These are phyloP conservation scores for Antheraea mylitta DNA, from an alignment of 1,140 invertebrate genomes.

Conservation along the genomic window DNA sequence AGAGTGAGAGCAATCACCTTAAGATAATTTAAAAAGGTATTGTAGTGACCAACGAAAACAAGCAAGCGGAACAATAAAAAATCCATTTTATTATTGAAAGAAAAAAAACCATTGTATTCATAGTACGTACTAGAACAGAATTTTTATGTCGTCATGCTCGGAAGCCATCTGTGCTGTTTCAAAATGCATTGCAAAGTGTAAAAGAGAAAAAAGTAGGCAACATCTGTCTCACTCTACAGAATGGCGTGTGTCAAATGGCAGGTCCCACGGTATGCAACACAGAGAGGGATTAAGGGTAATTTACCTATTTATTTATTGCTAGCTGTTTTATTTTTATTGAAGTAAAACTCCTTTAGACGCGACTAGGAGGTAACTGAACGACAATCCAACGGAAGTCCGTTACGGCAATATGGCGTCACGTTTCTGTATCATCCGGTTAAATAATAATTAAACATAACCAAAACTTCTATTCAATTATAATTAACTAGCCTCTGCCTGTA, in stretches of 20 bases:
- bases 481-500: too few species aligned
- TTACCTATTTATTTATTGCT: too few species aligned
- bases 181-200: conserved; percentile 8
- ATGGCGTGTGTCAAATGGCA: conserved; percentile 63
- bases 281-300: conserved; percentile 29
- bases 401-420: too few species aligned
- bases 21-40: neutral
- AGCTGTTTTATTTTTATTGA: too few species aligned
- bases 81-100: neutral
- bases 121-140: neutral
- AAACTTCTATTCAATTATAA: too few species aligned
- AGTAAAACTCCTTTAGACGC: too few species aligned
- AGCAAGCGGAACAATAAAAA: neutral
- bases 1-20: neutral
- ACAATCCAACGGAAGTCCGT: too few species aligned
- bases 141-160: neutral
- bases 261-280: conserved; percentile 47
- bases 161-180: conserved; percentile 6
- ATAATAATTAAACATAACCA: too few species aligned
- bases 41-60: neutral
- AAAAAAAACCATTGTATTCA: neutral
- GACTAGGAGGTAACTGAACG: too few species aligned
- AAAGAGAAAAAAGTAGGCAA: conserved; percentile 23
- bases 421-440: too few species aligned
- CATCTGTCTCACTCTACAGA: conserved; percentile 34